Base-by-base conservation (phyloP, 2,888 invertebrate species). In the Atrina japonica region DNA sequence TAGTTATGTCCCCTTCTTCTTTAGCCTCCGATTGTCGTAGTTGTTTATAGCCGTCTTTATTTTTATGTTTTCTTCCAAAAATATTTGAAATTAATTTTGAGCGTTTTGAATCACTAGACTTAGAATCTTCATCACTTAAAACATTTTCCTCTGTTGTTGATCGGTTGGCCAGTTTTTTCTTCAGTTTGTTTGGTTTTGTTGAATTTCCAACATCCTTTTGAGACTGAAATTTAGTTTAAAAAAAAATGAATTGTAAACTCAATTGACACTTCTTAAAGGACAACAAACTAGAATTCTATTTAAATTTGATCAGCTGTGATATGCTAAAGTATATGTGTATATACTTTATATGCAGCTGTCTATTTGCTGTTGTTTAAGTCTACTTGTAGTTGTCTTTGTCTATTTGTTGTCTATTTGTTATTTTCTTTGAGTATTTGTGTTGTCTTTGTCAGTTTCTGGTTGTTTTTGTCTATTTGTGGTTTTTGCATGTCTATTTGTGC, bases 51-150 rank as follows among this genome's bases (percentile, higher is more conserved):
- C 63, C 63, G 21, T 67, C 71, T 25, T 72, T 72, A 18, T 58
- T 66, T 47, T 72, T 72, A 21, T 63, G 53, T 45, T 66, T 72
- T 52, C 63, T 49, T 27, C 58, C 63, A 45, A 73, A 69, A 9
- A 68, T 47, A 45, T 61, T 64, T 14, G 68, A 64, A 14, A 70
- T 70, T 25, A 69, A 73, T 66, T 78, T 82, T 14, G 82, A 80
- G 16, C 77, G 69, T 73, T 82, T 82, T 1, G 80, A 76, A 23
- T 80, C 82, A 66, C 80, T 73, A 18, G 79, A 78, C 14, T 66
- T 65, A 2, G 64, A 61, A n/a, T 80, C 82, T 2, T 80, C 80
- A 2, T 77, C 80, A 14, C 73, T 72, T 9, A 71, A 30, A 7
- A 77, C 25, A 45, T 67, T 71, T 25, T 75, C 70, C n/a, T 80